A percentile compares a stretch with the other conserved stretches of the same genome.
These are phyloP conservation scores for Drosophila pseudotalamancana DNA, from an alignment of 2,888 invertebrate species.

Conservation along the genomic window DNA sequence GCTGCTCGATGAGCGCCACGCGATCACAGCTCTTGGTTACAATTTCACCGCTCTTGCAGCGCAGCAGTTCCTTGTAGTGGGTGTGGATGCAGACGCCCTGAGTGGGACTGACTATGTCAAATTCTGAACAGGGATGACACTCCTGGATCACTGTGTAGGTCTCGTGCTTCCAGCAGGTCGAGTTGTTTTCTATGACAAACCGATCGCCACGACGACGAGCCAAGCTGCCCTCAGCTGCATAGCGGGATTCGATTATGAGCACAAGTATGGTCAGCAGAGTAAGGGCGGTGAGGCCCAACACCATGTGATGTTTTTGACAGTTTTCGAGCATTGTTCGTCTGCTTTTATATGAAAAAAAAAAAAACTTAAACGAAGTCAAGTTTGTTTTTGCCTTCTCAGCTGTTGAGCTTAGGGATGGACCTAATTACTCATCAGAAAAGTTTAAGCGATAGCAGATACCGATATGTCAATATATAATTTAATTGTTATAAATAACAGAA, in stretches of 20 bases:
- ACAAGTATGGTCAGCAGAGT: constrained; percentile 93
- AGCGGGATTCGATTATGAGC: constrained; percentile 91
- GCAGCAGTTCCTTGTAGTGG: constrained; percentile 92
- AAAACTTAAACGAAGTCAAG: constrained; percentile 6
- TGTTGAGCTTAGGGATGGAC: constrained; percentile 24
- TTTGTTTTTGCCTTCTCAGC: constrained; percentile 28
- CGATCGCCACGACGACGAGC: constrained; percentile 81
- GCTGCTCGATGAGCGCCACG: constrained; percentile 93
- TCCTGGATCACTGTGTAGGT: constrained; percentile 88
- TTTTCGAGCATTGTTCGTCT: constrained; percentile 89
- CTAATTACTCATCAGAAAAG: background rate
- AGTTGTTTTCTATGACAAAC: constrained; percentile 90
- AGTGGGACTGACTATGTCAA: constrained; percentile 92
- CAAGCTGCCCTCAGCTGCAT: constrained; percentile 67
- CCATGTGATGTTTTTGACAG: constrained; percentile 93
- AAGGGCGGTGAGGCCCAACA: constrained; percentile 90
- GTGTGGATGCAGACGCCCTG: constrained; percentile 93
- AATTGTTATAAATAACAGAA: no score
- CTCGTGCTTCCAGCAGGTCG: constrained; percentile 91
- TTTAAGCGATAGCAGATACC: background rate
- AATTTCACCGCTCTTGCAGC: constrained; percentile 92
- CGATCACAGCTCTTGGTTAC: constrained; percentile 94
- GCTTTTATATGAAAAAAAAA: constrained; percentile 1
- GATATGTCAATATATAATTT: background rate
- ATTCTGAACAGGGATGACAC: constrained; percentile 94